Conservation (phyloP, 2,888 invertebrate species). For the Portevinia maculata region DNA sequence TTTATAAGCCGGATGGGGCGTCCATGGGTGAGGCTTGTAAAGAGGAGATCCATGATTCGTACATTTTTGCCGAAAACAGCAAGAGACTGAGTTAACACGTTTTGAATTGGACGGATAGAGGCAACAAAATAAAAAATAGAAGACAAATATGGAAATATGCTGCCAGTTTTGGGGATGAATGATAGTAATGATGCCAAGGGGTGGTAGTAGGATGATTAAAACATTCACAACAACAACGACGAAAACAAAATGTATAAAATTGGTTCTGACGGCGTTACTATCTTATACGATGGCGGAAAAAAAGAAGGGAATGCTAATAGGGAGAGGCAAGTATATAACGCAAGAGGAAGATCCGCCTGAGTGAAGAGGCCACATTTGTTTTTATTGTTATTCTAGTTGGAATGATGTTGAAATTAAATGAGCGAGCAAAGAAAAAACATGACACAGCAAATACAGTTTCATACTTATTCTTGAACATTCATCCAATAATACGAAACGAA, state of each 20-base stretch:
- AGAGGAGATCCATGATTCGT: conserved; percentile 20
- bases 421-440: conserved; percentile 22
- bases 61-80: conserved; percentile 49
- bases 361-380: conserved; percentile 37
- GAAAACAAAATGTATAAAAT: no score
- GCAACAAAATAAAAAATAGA: background rate
- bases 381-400: conserved; percentile 60
- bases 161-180: conserved; percentile 28
- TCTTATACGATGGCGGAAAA: no score
- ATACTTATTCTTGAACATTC: conserved; percentile 48
- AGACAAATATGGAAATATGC: conserved; percentile 67
- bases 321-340: conserved; percentile 13
- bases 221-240: conserved; percentile 13
- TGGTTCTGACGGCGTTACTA: no score
- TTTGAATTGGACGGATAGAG: conserved; percentile 65
- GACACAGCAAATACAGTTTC: conserved; percentile 34
- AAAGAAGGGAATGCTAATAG: conserved; percentile 39
- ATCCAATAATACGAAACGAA: conserved; percentile 12
- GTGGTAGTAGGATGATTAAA: conserved; percentile 18
- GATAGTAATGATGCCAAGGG: conserved; percentile 29
- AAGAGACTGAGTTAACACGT: conserved; percentile 71
- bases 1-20: conserved; percentile 42
- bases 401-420: conserved; percentile 62
- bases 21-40: background rate
- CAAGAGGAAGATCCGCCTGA: background rate